Conservation (phyloP, 2,888 invertebrate species). For the Drosophila affinis region DNA sequence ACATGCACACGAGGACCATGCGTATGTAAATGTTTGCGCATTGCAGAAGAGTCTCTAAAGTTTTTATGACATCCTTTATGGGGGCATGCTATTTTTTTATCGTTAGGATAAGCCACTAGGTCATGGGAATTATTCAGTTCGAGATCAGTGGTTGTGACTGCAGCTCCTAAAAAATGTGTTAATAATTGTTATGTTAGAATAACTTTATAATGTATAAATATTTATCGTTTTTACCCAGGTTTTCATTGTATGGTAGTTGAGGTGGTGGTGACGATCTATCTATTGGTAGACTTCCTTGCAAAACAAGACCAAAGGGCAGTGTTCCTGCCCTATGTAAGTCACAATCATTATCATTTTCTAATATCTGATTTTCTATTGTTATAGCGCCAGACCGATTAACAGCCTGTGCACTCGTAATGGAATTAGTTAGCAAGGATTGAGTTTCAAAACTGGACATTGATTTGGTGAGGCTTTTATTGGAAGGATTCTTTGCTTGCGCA, state of each 20-base stretch:
- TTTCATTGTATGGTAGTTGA: constrained; percentile 28
- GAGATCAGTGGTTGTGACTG: not conserved
- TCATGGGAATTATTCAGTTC: constrained; percentile 34
- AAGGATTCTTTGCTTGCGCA: not conserved
- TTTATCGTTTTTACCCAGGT: constrained; percentile 15
- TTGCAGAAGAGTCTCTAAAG: constrained; percentile 98
- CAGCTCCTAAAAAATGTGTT: not conserved
- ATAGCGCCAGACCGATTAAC: constrained; percentile 10
- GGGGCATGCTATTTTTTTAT: constrained; percentile 89
- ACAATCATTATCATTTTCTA: constrained; percentile 33
- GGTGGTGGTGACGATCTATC: constrained; percentile 21
- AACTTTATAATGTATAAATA: not conserved
- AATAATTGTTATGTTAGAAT: not conserved
- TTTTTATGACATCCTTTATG: constrained; percentile 98
- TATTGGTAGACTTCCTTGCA: constrained; percentile 34
- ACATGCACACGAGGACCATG: constrained; percentile 98
- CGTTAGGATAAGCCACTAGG: constrained; percentile 45
- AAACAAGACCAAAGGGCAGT: constrained; percentile 34
- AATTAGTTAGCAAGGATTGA: constrained; percentile 5
- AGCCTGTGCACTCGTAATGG: constrained; percentile 11
- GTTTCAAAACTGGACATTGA: constrained; percentile 29
- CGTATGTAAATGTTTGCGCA: constrained; percentile 98
- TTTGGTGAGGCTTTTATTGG: constrained; percentile 3
- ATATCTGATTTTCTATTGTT: constrained; percentile 28
- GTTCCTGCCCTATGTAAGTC: constrained; percentile 23